Evolutionary conservation across 2,113 vertebrate genomes (phyloP).

Genomic region (Empidonax traillii): DNA sequence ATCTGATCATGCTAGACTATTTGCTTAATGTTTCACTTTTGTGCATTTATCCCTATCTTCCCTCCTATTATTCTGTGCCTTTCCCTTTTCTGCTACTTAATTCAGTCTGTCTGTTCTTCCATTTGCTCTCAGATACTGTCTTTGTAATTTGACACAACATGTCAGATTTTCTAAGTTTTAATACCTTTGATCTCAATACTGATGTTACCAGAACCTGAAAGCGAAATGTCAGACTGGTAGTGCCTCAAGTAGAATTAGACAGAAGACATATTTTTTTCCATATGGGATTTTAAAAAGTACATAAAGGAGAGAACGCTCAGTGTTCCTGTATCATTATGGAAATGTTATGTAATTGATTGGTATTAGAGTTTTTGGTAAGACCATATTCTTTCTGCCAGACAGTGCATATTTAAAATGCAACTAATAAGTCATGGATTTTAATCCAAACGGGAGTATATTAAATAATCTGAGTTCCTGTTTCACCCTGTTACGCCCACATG

Average conservation of each 20-base stretch:
- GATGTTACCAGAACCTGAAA: slow-evolving; percentile 34
- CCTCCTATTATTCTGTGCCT: not conserved
- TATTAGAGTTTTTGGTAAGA: not conserved
- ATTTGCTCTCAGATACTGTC: slow-evolving; percentile 3
- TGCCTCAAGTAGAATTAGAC: slow-evolving; percentile 16
- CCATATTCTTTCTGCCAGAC: not conserved
- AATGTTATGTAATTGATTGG: not conserved
- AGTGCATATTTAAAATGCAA: not conserved
- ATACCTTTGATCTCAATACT: slow-evolving; percentile 38
- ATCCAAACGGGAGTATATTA: not conserved
- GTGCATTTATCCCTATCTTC: not conserved
- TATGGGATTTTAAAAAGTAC: slow-evolving; percentile 28
- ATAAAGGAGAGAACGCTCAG: not conserved
- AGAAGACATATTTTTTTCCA: slow-evolving; percentile 31
- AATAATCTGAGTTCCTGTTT: not conserved
- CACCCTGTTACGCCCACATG: not conserved
- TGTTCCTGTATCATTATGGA: not conserved
- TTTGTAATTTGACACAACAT: slow-evolving; percentile 25
- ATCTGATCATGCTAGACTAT: not conserved
- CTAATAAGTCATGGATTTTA: not conserved
- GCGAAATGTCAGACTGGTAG: slow-evolving; percentile 13
- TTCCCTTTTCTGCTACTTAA: not conserved
- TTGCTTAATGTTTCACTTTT: not conserved
- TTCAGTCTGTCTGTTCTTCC: slow-evolving; percentile 21
- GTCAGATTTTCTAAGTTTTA: slow-evolving; percentile 14